Conservation (phyloP, 2,113 vertebrate genomes). For the Oreochromis niloticus region DNA sequence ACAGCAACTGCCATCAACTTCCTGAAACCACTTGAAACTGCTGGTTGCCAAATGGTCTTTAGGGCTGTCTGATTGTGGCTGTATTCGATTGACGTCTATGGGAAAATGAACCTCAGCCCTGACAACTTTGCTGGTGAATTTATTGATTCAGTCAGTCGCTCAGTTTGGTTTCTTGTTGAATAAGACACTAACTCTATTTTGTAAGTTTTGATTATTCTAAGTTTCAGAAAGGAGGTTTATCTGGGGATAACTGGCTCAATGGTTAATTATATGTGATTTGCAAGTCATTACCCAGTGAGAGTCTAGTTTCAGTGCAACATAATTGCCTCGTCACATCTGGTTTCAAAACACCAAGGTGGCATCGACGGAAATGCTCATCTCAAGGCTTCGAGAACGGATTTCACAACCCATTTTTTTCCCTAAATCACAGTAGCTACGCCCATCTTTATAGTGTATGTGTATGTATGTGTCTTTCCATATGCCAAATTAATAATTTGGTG, state of each 20-base stretch:
- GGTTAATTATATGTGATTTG: not conserved
- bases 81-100: not conserved
- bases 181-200: not conserved
- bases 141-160: not conserved
- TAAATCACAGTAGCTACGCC: not conserved
- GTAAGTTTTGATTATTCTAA: not conserved
- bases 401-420: not conserved
- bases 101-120: not conserved
- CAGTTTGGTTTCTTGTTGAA: not conserved
- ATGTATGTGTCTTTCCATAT: not conserved
- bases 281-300: not conserved
- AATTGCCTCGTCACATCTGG: not conserved
- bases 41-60: not conserved
- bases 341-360: not conserved
- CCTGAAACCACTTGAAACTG: not conserved
- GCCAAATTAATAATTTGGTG: not conserved
- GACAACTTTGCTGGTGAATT: not conserved
- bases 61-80: not conserved
- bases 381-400: not conserved
- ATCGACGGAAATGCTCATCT: not conserved
- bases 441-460: not conserved
- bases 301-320: not conserved
- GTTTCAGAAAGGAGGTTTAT: not conserved
- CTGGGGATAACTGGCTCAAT: not conserved
- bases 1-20: not conserved